A percentile compares a stretch with the other conserved stretches of the same genome.
phyloP scores from a whole-genome alignment of 2,888 invertebrate species.

The Lepeophtheirus nordmannii region DNA sequence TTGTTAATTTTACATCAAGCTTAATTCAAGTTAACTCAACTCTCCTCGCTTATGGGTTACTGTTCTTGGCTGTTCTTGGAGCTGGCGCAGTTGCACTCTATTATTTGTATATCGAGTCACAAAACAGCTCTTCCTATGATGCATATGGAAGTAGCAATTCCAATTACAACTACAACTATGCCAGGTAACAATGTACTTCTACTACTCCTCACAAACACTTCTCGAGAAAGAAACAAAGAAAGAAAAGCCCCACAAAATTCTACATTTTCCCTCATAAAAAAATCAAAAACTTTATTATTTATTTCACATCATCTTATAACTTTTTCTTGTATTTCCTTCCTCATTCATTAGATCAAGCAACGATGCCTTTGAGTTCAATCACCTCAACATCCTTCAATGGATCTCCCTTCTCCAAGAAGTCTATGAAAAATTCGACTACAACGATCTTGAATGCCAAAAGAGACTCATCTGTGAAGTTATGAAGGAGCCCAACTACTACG shows the following conservation, averaged over 20 bases:
- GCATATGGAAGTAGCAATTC: conserved; percentile 8
- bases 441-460: conserved; percentile 30
- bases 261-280: no score
- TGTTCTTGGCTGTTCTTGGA: conserved; percentile 12
- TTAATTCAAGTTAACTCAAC: conserved; percentile 25
- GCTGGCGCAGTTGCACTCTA: conserved; percentile 21
- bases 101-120: conserved; percentile 21
- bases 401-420: conserved; percentile 27
- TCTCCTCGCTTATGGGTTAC: conserved; percentile 22
- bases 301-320: no score
- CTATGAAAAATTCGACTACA: conserved; percentile 29
- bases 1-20: conserved; percentile 25
- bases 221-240: no score
- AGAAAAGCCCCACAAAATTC: no score
- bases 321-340: no score
- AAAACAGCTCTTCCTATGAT: conserved; percentile 7
- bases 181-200: conserved; percentile 20
- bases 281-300: no score
- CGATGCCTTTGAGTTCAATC: conserved; percentile 20
- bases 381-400: conserved; percentile 24
- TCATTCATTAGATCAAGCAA: conserved; percentile 16
- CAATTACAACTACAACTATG: conserved; percentile 19
- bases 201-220: neutral
- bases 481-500: conserved; percentile 29
- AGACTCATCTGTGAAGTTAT: conserved; percentile 30